Conservation (phyloP, 2,113 vertebrate species). For the Phalacrocorax pelagicus region DNA sequence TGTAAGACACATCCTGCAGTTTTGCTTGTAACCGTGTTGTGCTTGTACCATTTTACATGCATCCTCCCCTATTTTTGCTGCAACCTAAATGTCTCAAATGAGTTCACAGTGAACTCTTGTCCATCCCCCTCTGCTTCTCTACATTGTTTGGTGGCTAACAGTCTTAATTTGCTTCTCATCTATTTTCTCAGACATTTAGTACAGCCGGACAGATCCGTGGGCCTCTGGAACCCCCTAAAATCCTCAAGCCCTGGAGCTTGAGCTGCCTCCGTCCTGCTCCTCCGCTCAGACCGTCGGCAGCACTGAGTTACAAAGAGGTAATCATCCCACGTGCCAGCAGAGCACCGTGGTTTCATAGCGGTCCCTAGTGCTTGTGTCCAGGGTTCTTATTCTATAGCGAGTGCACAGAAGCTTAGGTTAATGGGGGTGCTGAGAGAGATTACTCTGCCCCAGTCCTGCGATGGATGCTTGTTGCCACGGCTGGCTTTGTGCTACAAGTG, state of each 20-base stretch:
- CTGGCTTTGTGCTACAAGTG: background rate
- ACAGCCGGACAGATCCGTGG: conserved; percentile 78
- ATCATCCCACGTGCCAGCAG: background rate
- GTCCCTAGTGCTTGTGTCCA: background rate
- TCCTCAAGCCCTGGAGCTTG: conserved; percentile 94
- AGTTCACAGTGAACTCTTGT: background rate
- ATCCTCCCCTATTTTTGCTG: background rate
- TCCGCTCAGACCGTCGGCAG: conserved; percentile 93
- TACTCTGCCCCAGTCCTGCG: background rate
- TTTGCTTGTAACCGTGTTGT: background rate
- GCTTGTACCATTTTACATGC: background rate
- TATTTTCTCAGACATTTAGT: conserved; percentile 81
- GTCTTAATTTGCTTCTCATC: conserved; percentile 65
- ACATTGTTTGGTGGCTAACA: background rate
- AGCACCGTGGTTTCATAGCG: background rate
- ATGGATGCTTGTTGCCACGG: background rate
- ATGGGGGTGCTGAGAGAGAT: background rate
- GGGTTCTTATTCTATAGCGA: background rate
- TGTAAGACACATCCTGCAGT: background rate
- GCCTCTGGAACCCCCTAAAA: conserved; percentile 91
- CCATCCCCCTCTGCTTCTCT: background rate
- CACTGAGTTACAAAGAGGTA: conserved; percentile 98
- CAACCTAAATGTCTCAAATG: background rate
- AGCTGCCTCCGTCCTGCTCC: conserved; percentile 96
- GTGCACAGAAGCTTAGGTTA: background rate